Evolutionary conservation across 2,113 vertebrate species (phyloP).

Genomic region (Tor tambroides): DNA sequence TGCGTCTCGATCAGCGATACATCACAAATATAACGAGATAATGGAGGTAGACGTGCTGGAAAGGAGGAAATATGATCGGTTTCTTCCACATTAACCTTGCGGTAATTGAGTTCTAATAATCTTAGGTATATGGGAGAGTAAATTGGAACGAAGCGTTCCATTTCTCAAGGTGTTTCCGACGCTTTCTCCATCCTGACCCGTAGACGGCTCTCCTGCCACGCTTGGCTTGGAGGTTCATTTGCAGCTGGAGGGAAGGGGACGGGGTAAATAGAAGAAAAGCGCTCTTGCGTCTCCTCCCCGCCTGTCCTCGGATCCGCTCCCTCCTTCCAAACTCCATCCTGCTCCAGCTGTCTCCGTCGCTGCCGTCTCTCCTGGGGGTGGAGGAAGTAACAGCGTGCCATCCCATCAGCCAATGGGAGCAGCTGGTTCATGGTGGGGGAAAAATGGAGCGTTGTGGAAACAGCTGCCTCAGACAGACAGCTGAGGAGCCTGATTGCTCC

Average conservation of each 20-base stretch:
- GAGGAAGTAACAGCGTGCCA: constrained; percentile 5
- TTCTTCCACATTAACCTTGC: constrained; percentile 44
- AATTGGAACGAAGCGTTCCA: constrained; percentile 36
- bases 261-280: constrained; percentile 29
- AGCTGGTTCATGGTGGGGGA: background rate
- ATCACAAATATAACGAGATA: constrained; percentile 52
- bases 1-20: constrained; percentile 38
- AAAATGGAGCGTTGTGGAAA: constrained; percentile 31
- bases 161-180: background rate
- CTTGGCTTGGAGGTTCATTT: constrained; percentile 41
- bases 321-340: constrained; percentile 18
- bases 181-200: constrained; percentile 17
- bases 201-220: background rate
- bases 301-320: background rate
- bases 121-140: constrained; percentile 22
- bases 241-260: constrained; percentile 36
- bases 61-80: constrained; percentile 36
- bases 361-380: constrained; percentile 27
- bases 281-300: background rate
- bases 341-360: constrained; percentile 48
- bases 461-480: constrained; percentile 47
- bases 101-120: constrained; percentile 53
- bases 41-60: constrained; percentile 40
- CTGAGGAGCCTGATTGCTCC: constrained; percentile 34
- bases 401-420: constrained; percentile 45